Evolutionary conservation across 1,140 invertebrate species (phyloP).

Genomic region (Nasonia longicornis): DNA sequence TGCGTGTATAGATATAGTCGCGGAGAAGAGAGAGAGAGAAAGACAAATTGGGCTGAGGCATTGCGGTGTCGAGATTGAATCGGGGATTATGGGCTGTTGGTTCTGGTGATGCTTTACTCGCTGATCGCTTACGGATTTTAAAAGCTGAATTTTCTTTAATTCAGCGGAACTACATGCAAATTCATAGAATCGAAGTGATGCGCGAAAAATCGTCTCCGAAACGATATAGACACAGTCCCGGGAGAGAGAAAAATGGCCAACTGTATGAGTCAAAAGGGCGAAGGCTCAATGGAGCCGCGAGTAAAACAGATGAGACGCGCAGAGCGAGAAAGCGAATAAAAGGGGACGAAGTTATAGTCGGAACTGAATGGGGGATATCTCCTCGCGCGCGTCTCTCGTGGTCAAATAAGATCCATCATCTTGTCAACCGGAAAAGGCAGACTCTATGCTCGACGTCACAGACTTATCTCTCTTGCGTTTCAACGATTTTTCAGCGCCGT

Average conservation of each 20-base stretch:
- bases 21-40: slow-evolving; percentile 45
- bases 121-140: not conserved
- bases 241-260: not conserved
- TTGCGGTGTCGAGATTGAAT: not conserved
- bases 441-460: not conserved
- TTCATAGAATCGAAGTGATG: not conserved
- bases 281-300: slow-evolving; percentile 41
- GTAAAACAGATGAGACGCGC: slow-evolving; percentile 52
- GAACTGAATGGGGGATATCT: slow-evolving; percentile 31
- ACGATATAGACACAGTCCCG: no score
- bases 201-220: not conserved
- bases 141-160: no score
- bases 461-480: slow-evolving; percentile 45
- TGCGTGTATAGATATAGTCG: not conserved
- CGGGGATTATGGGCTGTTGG: not conserved
- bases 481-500: slow-evolving; percentile 45
- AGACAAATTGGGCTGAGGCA: slow-evolving; percentile 54
- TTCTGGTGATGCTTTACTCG: not conserved
- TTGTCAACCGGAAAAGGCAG: slow-evolving; percentile 55
- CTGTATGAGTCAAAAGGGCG: not conserved
- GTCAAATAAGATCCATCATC: slow-evolving; percentile 69
- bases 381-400: slow-evolving; percentile 49
- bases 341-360: slow-evolving; percentile 16
- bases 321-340: slow-evolving; percentile 26
- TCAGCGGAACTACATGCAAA: not conserved